These are phyloP conservation scores for Neomicropteryx cornuta DNA, from an alignment of 1,140 invertebrate genomes.

Conservation along the genomic window DNA sequence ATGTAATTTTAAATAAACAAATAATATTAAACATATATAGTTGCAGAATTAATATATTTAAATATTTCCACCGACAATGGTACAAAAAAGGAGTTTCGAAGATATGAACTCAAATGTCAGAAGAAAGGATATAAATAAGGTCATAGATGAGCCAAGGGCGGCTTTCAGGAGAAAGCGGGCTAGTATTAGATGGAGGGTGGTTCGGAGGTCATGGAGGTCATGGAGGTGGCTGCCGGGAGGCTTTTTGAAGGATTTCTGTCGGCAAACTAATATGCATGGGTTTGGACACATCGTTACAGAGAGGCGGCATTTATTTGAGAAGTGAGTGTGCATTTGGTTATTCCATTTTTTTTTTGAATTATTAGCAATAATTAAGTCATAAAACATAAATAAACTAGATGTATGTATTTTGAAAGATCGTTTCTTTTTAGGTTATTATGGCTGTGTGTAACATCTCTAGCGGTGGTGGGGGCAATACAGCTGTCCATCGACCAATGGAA, in stretches of 20 bases:
- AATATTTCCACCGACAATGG: no score
- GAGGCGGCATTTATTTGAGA: conserved; percentile 23
- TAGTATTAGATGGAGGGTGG: no score
- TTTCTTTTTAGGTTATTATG: conserved; percentile 35
- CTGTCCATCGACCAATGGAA: conserved; percentile 37
- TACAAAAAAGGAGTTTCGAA: no score
- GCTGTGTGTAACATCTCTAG: conserved; percentile 25
- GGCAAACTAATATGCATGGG: conserved; percentile 29
- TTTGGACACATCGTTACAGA: conserved; percentile 28
- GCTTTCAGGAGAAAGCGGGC: no score
- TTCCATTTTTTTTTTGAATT: background rate
- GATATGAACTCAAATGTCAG: no score
- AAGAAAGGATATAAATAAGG: no score
- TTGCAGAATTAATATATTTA: no score
- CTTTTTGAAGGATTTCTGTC: conserved; percentile 23
- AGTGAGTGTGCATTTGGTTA: conserved; percentile 16
- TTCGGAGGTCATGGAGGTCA: no score
- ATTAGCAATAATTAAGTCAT: background rate
- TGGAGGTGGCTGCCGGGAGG: no score
- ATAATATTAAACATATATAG: no score
- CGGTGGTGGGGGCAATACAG: conserved; percentile 25
- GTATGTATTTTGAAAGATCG: background rate
- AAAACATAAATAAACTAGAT: background rate
- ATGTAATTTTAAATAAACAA: no score
- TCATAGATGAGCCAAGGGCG: no score